Conservation (phyloP, 1,140 invertebrate species). For the Idris sp. region DNA sequence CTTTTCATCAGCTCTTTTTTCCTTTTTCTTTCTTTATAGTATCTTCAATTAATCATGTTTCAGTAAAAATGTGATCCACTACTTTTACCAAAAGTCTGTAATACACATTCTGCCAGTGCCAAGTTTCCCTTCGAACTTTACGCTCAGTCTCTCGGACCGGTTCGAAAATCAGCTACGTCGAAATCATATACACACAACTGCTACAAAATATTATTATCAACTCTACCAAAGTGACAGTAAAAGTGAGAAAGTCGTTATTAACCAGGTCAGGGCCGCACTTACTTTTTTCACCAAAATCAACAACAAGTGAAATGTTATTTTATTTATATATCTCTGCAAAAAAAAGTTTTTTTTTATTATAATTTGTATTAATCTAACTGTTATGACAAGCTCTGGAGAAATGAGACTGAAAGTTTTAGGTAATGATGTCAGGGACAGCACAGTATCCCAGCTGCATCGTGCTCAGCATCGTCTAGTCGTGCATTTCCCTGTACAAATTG, state of each 20-base stretch:
- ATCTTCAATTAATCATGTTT: no score
- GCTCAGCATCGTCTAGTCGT: conserved; percentile 57
- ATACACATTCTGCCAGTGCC: conserved; percentile 6
- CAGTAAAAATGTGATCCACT: no score
- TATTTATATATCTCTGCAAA: no score
- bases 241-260: conserved; percentile 72
- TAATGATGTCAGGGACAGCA: conserved; percentile 63
- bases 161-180: conserved; percentile 2
- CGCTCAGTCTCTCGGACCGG: conserved; percentile 5
- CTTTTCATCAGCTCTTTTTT: no score
- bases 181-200: conserved; percentile 6
- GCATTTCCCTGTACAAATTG: conserved; percentile 60
- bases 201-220: no score
- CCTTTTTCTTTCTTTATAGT: no score
- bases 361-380: no score
- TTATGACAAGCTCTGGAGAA: no score
- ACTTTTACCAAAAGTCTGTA: conserved; percentile 22
- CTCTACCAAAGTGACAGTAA: conserved; percentile 66
- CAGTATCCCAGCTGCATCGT: conserved; percentile 43
- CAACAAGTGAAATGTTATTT: no score
- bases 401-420: conserved; percentile 65
- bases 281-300: conserved; percentile 12
- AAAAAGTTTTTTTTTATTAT: no score
- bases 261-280: conserved; percentile 67
- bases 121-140: conserved; percentile 15